Evolutionary conservation across 64 coral and sea anemone genomes (phyloP).

Genomic region (Montipora efflorescens): DNA sequence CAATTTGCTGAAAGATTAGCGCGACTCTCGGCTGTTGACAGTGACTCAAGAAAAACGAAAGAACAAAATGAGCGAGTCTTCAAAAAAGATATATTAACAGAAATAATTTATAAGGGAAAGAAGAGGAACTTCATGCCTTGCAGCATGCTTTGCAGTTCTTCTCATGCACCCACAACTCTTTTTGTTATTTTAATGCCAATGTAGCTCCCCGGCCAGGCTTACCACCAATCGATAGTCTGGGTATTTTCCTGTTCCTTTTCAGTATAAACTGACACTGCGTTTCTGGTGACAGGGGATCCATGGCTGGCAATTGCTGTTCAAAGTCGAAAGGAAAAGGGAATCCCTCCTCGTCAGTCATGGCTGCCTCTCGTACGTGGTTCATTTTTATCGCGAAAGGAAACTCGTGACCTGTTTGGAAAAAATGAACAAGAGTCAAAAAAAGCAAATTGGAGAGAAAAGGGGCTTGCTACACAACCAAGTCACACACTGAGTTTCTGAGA

Average conservation of each 20-base stretch:
- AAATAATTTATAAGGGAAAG: no score
- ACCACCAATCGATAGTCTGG: slow-evolving; percentile 52
- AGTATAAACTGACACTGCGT: slow-evolving; percentile 95
- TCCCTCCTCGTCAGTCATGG: slow-evolving; percentile 76
- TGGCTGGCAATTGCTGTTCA: slow-evolving; percentile 70
- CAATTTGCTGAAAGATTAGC: no score
- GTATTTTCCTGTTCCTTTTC: slow-evolving; percentile 83
- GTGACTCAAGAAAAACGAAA: no score
- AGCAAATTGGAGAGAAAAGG: not conserved
- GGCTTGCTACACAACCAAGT: not conserved
- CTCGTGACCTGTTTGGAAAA: slow-evolving; percentile 78
- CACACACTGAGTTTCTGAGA: not conserved
- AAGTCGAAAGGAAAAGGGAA: slow-evolving; percentile 68
- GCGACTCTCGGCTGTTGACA: no score
- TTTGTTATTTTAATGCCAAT: no score
- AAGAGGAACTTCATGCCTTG: no score
- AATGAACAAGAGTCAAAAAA: not conserved
- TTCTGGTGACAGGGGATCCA: slow-evolving; percentile 75
- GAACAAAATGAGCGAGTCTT: no score
- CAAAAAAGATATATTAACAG: no score
- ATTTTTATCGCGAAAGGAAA: slow-evolving; percentile 99
- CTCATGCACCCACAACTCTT: not conserved
- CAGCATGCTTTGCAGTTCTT: no score
- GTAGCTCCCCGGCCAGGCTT: no score
- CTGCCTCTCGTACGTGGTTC: slow-evolving; percentile 91